A percentile compares a stretch with the other conserved stretches of the same genome.
Evolutionary conservation across 2,888 invertebrate species (phyloP).

Genomic region (Ephialtes manifestator): DNA sequence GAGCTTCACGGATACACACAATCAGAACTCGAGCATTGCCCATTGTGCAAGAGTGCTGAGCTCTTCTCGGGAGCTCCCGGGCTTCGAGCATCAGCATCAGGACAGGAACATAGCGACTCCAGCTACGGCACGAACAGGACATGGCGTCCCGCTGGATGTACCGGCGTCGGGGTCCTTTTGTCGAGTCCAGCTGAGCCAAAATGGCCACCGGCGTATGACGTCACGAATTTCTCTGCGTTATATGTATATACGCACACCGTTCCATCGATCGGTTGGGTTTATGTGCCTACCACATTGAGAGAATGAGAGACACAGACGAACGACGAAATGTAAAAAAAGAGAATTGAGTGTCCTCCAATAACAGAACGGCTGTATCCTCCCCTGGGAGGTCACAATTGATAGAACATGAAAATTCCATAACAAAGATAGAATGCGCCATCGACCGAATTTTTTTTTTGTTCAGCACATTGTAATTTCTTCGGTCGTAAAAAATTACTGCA

Average conservation of each 20-base stretch:
- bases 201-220: conserved; percentile 82
- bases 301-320: background rate
- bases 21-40: conserved; percentile 76
- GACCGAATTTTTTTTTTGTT: too few relatives aligned
- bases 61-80: conserved; percentile 23
- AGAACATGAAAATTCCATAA: background rate
- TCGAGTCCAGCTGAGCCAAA: conserved; percentile 85
- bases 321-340: conserved; percentile 34
- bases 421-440: background rate
- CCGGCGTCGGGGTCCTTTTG: conserved; percentile 81
- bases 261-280: conserved; percentile 72
- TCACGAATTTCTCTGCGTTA: conserved; percentile 74
- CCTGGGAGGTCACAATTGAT: conserved; percentile 13
- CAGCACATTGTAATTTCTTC: background rate
- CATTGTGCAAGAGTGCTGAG: conserved; percentile 73
- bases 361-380: conserved; percentile 4
- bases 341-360: conserved; percentile 33
- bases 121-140: conserved; percentile 74
- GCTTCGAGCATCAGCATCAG: conserved; percentile 16
- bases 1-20: conserved; percentile 45
- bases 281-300: conserved; percentile 47
- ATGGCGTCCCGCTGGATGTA: conserved; percentile 76
- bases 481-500: too few relatives aligned
- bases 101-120: conserved; percentile 3
- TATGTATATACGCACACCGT: conserved; percentile 64